Evolutionary conservation across 2,888 invertebrate species (phyloP).

Genomic region (Cerceris ruficornis): DNA sequence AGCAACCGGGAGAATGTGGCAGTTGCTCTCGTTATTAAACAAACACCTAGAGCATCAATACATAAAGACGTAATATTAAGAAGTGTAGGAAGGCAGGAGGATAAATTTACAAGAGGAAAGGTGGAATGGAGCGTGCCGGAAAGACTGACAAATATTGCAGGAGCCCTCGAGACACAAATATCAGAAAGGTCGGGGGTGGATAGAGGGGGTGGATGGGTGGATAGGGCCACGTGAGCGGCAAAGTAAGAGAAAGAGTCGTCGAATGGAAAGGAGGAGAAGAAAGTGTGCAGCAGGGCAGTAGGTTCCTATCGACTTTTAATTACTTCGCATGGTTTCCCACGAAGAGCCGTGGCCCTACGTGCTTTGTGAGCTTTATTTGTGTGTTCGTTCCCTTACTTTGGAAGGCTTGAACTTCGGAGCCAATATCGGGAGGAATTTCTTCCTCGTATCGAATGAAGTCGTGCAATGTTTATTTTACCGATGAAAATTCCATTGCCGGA

Average conservation of each 20-base stretch:
- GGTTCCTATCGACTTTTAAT: slow-evolving; percentile 80
- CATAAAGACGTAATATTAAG: too few relatives aligned
- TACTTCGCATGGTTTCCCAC: slow-evolving; percentile 75
- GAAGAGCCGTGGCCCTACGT: slow-evolving; percentile 55
- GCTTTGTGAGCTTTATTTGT: slow-evolving; percentile 38
- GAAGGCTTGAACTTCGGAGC: slow-evolving; percentile 60
- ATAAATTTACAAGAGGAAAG: neutral
- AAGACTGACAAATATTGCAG: neutral
- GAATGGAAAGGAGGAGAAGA: slow-evolving; percentile 40
- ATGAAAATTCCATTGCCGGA: too few relatives aligned
- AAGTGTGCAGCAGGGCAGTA: slow-evolving; percentile 69
- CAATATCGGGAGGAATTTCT: slow-evolving; percentile 47
- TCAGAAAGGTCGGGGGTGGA: neutral
- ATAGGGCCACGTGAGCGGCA: slow-evolving; percentile 1
- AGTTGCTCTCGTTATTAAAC: too few relatives aligned
- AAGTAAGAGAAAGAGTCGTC: slow-evolving; percentile 25
- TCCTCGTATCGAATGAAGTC: slow-evolving; percentile 3
- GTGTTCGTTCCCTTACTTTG: slow-evolving; percentile 39
- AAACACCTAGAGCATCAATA: too few relatives aligned
- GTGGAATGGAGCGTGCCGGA: neutral
- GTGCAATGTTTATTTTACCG: neutral
- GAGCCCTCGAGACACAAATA: slow-evolving; percentile 10
- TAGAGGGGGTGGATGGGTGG: neutral
- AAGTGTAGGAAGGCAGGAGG: neutral
- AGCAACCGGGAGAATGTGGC: too few relatives aligned